A percentile compares a stretch with the other conserved stretches of the same genome.
Conservation (phyloP, 2,888 invertebrate genomes). For the Eristalis arbustorum region DNA sequence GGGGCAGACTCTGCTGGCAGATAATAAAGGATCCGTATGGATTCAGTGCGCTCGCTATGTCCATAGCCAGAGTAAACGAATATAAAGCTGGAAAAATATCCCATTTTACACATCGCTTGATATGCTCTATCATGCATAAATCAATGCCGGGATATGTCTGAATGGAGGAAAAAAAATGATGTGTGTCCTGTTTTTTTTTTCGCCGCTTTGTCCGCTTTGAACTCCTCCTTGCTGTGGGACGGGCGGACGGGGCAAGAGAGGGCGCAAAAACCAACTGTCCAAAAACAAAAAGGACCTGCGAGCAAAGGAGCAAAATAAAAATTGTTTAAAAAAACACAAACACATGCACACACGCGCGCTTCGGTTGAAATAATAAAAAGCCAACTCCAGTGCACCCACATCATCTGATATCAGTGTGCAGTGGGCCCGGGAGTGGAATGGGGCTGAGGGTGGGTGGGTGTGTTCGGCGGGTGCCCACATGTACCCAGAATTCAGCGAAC, state of each 20-base stretch:
- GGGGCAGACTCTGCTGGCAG: constrained; percentile 24
- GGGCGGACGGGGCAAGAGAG: too few relatives aligned
- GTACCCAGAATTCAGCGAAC: not conserved
- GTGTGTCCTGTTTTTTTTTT: constrained; percentile 12
- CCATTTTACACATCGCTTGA: constrained; percentile 78
- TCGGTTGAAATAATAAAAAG: constrained; percentile 57
- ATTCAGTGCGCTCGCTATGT: constrained; percentile 28
- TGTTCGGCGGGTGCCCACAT: not conserved
- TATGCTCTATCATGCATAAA: constrained; percentile 78
- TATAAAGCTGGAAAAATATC: constrained; percentile 73
- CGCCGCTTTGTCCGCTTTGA: not conserved
- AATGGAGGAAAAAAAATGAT: constrained; percentile 53
- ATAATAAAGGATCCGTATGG: constrained; percentile 59
- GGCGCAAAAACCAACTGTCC: not conserved
- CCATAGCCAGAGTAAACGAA: constrained; percentile 62
- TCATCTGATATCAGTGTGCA: not conserved
- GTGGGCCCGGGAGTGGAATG: not conserved
- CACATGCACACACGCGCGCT: not conserved
- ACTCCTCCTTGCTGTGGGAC: not conserved
- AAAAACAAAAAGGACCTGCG: constrained; percentile 51
- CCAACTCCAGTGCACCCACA: not conserved
- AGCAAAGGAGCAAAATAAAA: constrained; percentile 22
- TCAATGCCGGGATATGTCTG: constrained; percentile 73
- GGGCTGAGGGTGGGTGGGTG: not conserved
- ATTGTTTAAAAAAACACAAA: constrained; percentile 2